Percentiles rank a stretch among this genome's conserved stretches.
These are phyloP conservation scores for Xanthorhoe spadicearia DNA, from an alignment of 2,888 invertebrate species.

Conservation along the genomic window DNA sequence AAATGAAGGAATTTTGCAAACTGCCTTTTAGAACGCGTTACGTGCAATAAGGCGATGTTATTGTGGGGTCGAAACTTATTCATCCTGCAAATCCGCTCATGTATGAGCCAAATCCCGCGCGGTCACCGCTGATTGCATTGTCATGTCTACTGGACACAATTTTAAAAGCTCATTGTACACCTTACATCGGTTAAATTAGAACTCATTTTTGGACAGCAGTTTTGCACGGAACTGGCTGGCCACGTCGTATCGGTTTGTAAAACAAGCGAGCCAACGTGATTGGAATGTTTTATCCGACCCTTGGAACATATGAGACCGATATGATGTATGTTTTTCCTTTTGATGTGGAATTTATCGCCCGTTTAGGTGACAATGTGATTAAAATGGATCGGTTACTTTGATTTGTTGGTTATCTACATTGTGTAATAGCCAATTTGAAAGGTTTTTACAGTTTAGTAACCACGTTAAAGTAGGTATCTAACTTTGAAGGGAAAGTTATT, in stretches of 20 bases:
- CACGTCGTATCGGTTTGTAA: slow-evolving; percentile 82
- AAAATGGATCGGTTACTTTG: slow-evolving; percentile 45
- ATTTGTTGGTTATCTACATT: slow-evolving; percentile 24
- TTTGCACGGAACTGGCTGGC: slow-evolving; percentile 53
- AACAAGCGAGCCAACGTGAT: slow-evolving; percentile 83
- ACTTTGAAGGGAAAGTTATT: no score
- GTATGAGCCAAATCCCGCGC: slow-evolving; percentile 83
- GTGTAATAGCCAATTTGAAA: not conserved
- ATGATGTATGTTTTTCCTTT: slow-evolving; percentile 81
- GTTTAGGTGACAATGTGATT: slow-evolving; percentile 61
- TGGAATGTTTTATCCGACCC: slow-evolving; percentile 82
- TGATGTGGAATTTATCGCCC: slow-evolving; percentile 71
- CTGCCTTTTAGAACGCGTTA: slow-evolving; percentile 76
- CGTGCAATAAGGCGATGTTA: slow-evolving; percentile 79
- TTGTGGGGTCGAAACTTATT: slow-evolving; percentile 84
- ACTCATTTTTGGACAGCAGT: slow-evolving; percentile 28
- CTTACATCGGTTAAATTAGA: slow-evolving; percentile 39
- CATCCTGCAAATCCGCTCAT: slow-evolving; percentile 84
- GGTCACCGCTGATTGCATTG: slow-evolving; percentile 85
- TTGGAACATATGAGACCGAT: slow-evolving; percentile 80
- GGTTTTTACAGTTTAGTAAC: not conserved
- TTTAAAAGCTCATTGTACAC: slow-evolving; percentile 44
- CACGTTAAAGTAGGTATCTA: not conserved
- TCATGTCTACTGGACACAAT: slow-evolving; percentile 74
- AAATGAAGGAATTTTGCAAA: slow-evolving; percentile 76